Evolutionary conservation across 2,113 vertebrate genomes (phyloP).

Genomic region (Austrofundulus limnaeus): DNA sequence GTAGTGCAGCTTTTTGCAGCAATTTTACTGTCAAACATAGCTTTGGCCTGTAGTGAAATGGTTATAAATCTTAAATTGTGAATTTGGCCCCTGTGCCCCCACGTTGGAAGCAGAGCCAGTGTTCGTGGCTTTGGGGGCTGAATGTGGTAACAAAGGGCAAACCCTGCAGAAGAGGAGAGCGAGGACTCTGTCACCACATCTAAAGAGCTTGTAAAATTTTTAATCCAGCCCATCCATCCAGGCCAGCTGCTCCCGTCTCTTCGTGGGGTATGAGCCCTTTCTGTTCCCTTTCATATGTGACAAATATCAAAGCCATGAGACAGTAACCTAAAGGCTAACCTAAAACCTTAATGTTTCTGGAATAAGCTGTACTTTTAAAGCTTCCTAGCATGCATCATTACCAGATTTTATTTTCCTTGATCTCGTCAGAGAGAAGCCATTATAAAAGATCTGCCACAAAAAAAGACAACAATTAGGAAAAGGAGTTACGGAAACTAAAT

Average conservation of each 20-base stretch:
- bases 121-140: conserved; percentile 40
- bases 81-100: conserved; percentile 7
- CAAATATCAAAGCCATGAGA: conserved; percentile 46
- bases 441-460: conserved; percentile 36
- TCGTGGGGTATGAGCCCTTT: conserved; percentile 16
- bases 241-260: conserved; percentile 45
- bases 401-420: conserved; percentile 9
- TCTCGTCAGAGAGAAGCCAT: conserved; percentile 13
- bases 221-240: conserved; percentile 38
- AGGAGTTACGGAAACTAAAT: conserved; percentile 21
- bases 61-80: too few species aligned
- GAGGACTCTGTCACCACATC: conserved; percentile 48
- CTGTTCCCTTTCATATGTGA: conserved; percentile 27
- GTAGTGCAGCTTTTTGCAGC: not conserved
- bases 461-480: conserved; percentile 33
- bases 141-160: conserved; percentile 54
- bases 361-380: conserved; percentile 24
- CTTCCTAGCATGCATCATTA: conserved; percentile 17
- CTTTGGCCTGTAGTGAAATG: too few species aligned
- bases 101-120: conserved; percentile 16
- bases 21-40: not conserved
- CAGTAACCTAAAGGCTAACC: conserved; percentile 41
- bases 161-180: conserved; percentile 32
- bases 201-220: conserved; percentile 43
- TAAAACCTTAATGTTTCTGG: conserved; percentile 23